Percentiles rank a stretch among this genome's conserved stretches.
Evolutionary conservation across 2,113 vertebrate genomes (phyloP).

Genomic region (Apodemus sylvaticus): DNA sequence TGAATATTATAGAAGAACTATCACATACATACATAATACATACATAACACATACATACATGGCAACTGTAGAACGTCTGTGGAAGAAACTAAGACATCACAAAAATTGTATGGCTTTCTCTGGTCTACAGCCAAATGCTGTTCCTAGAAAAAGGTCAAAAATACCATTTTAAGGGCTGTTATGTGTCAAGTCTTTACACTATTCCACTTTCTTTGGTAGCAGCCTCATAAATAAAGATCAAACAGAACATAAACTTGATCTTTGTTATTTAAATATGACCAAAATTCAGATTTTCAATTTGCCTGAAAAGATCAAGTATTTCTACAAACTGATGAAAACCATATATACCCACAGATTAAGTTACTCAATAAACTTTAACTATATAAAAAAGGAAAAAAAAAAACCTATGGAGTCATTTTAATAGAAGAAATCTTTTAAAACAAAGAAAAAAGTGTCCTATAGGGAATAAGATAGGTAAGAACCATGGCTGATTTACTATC

Average conservation of each 20-base stretch:
- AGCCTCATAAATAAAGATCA: not conserved
- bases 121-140: not conserved
- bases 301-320: not conserved
- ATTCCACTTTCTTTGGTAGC: not conserved
- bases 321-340: not conserved
- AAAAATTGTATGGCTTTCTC: not conserved
- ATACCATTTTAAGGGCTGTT: not conserved
- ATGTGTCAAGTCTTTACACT: not conserved
- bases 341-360: not conserved
- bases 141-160: not conserved
- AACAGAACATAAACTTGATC: not conserved
- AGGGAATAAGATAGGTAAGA: not conserved
- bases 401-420: not conserved
- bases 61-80: not conserved
- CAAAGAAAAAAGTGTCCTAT: not conserved
- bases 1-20: not conserved
- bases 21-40: not conserved
- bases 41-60: not conserved
- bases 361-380: not conserved
- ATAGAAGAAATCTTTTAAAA: slow-evolving; percentile 1
- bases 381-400: slow-evolving; percentile 40
- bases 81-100: not conserved
- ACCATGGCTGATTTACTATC: not conserved
- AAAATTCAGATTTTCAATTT: not conserved
- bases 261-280: not conserved